phyloP scores from a whole-genome alignment of 2,888 invertebrate genomes.

The Augiades crinisus region DNA sequence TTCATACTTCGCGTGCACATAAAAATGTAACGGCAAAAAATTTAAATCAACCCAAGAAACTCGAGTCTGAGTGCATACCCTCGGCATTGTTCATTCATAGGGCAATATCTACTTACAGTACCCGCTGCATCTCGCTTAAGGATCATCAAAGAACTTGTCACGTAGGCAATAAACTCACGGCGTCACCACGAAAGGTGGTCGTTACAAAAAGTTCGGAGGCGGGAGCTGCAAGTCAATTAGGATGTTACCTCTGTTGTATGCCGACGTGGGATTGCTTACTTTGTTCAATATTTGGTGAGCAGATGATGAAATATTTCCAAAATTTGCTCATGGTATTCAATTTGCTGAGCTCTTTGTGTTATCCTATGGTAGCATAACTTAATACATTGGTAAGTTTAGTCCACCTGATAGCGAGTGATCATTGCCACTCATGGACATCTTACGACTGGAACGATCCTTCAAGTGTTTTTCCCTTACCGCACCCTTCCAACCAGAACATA shows the following conservation, averaged over 20 bases:
- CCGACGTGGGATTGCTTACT: slow-evolving; percentile 32
- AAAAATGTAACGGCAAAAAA: slow-evolving; percentile 16
- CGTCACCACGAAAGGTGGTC: slow-evolving; percentile 47
- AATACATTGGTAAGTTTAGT: too few species aligned
- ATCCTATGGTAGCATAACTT: too few species aligned
- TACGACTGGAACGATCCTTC: too few species aligned
- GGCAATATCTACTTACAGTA: slow-evolving; percentile 7
- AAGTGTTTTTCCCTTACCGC: too few species aligned
- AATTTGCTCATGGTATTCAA: too few species aligned
- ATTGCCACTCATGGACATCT: too few species aligned
- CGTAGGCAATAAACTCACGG: slow-evolving; percentile 64
- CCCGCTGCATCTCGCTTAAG: slow-evolving; percentile 28
- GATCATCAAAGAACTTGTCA: slow-evolving; percentile 51
- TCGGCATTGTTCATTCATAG: slow-evolving; percentile 23
- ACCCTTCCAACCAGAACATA: too few species aligned
- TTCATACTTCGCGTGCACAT: neutral
- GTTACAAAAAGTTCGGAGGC: slow-evolving; percentile 58
- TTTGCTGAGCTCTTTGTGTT: too few species aligned
- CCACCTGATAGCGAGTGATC: too few species aligned
- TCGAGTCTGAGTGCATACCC: slow-evolving; percentile 7
- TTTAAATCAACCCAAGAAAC: neutral
- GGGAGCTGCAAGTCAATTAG: slow-evolving; percentile 61
- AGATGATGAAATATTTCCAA: too few species aligned
- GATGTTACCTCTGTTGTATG: slow-evolving; percentile 39
- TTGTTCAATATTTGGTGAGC: slow-evolving; percentile 23